Conservation (phyloP, 2,888 invertebrate species). For the Cerceris ruficornis region DNA sequence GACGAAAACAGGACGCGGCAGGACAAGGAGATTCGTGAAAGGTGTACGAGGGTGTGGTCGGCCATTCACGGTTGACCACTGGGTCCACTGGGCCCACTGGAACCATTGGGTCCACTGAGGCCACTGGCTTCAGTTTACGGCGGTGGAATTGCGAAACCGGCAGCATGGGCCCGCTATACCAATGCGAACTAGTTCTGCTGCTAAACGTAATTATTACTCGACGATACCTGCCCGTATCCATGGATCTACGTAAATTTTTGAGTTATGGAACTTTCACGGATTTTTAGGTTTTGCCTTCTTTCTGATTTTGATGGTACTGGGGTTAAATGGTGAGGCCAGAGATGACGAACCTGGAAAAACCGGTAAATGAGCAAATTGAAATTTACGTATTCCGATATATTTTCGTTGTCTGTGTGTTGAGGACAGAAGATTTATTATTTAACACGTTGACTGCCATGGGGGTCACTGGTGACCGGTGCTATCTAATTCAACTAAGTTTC, state of each 20-base stretch:
- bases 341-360: no score
- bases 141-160: conserved; percentile 64
- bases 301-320: no score
- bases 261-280: background rate
- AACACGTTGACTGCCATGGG: no score
- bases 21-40: conserved; percentile 69
- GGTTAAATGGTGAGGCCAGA: no score
- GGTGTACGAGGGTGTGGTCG: conserved; percentile 67
- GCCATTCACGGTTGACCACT: conserved; percentile 69
- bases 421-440: no score
- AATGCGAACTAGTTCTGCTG: conserved; percentile 48
- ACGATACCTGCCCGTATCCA: background rate
- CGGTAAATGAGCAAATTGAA: no score
- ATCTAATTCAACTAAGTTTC: no score
- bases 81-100: conserved; percentile 59
- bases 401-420: no score
- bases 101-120: conserved; percentile 49
- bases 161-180: conserved; percentile 35
- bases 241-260: background rate
- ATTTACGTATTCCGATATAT: no score
- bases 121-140: conserved; percentile 64
- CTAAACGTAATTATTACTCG: conserved; percentile 43
- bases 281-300: background rate
- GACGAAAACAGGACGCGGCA: conserved; percentile 57
- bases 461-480: no score